Evolutionary conservation across 2,888 invertebrate genomes (phyloP), one percentile per base, ranked within the genome.

Genomic region (Agonopterix heracliana): DNA sequence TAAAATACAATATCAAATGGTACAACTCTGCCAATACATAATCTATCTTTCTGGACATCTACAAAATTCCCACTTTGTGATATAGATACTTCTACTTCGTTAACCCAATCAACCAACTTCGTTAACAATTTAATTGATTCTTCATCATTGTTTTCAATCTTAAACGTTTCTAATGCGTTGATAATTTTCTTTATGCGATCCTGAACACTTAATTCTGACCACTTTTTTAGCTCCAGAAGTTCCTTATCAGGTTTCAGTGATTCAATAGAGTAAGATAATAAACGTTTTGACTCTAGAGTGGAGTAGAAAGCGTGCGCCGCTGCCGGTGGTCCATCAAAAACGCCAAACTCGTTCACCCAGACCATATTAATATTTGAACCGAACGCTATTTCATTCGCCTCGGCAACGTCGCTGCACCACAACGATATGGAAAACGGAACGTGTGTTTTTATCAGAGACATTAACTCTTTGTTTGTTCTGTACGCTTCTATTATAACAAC

Each of bases 401-500:
- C 69, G 1, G 74, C 66, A 1, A 72, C 47, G 34, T 71, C 68
- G 35, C 60, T 67, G 8, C 66, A 66, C 82, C 82, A 83, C 3
- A 81, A 52, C 0, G 81, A 78, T 4, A 77, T 42, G 41, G 61
- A 72, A 17, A 55, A 55, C 10, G 63, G 54, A 3, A 51, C 45
- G 9, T 9, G 35, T n/a, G 58, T 49, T 2, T 60, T 48, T 1
- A 74, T 3, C 5, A 82, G 46, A 9, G 67, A 51, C 8, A 80
- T 46, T 26, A 79, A 53, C 46, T 82, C 82, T 51, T 76, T 78
- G 1, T 60, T 67, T 0, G 78, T 81, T 51, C 82, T 69, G 53
- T 74, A 83, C 1, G 72, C 71, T 52, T 78, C 77, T 0, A 78
- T 60, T 0, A 46, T 10, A 9, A 68, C 54, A 0, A 50, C 34